Evolutionary conservation across 1,140 invertebrate genomes (phyloP).

Genomic region (Leptopilina boulardi): DNA sequence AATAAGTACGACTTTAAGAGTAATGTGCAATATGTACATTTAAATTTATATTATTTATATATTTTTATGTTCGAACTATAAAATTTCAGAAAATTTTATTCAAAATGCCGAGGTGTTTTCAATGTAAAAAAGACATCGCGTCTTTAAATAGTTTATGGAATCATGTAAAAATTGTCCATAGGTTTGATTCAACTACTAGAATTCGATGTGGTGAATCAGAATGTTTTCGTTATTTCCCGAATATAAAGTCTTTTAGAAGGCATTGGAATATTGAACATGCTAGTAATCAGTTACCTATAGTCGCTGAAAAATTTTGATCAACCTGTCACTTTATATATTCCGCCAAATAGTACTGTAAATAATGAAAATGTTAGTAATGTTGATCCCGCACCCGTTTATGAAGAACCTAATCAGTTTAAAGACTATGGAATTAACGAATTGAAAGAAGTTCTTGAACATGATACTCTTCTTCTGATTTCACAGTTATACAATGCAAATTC

Average conservation of each 20-base stretch:
- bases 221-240: background rate
- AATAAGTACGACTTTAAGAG: too few species aligned
- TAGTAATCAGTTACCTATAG: background rate
- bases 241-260: background rate
- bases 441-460: background rate
- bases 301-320: background rate
- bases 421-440: background rate
- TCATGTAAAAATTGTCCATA: background rate
- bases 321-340: background rate
- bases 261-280: background rate
- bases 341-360: background rate
- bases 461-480: background rate
- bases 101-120: background rate
- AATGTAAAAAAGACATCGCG: background rate
- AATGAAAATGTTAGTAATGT: background rate
- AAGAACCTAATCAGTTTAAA: background rate
- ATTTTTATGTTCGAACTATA: too few species aligned
- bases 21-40: too few species aligned
- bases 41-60: too few species aligned
- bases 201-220: background rate
- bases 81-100: too few species aligned
- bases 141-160: background rate
- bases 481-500: background rate
- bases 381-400: background rate
- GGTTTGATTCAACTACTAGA: background rate